Percentiles rank a stretch among this genome's conserved stretches.
These are phyloP conservation scores for Drusus annulatus DNA, from an alignment of 1,140 invertebrate genomes.

Conservation along the genomic window DNA sequence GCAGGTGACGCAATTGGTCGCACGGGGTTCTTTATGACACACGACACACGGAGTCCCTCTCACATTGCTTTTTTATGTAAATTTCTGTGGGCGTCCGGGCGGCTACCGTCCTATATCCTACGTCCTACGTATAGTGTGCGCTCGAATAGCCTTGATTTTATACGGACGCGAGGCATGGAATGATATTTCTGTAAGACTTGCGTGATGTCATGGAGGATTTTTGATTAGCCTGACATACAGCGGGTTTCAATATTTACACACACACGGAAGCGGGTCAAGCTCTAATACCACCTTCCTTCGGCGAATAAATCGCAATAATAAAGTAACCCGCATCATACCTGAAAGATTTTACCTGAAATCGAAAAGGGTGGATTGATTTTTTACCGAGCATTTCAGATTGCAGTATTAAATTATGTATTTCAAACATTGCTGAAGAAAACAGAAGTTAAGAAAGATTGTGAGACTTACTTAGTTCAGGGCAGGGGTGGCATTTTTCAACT, in stretches of 20 bases:
- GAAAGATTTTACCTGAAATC: too few relatives aligned
- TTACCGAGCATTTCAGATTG: too few relatives aligned
- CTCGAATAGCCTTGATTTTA: conserved; percentile 40
- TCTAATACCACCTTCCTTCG: not conserved
- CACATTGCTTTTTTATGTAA: conserved; percentile 58
- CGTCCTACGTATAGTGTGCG: not conserved
- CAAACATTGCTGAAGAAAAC: too few relatives aligned
- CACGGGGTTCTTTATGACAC: conserved; percentile 58
- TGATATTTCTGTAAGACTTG: conserved; percentile 26
- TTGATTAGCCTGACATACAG: conserved; percentile 9
- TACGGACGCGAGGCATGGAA: conserved; percentile 36
- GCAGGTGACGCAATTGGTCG: conserved; percentile 58
- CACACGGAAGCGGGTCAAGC: conserved; percentile 1
- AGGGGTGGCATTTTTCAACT: too few relatives aligned
- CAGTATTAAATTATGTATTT: too few relatives aligned
- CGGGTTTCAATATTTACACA: not conserved
- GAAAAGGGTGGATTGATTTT: too few relatives aligned
- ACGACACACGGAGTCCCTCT: conserved; percentile 55
- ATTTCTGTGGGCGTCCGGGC: conserved; percentile 38
- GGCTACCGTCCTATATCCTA: not conserved
- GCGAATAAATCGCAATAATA: not conserved
- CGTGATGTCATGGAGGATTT: conserved; percentile 28
- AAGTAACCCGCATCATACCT: too few relatives aligned
- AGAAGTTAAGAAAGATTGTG: too few relatives aligned
- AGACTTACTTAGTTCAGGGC: too few relatives aligned